Base-by-base conservation (phyloP, 2,113 vertebrate genomes). In the Dicentrarchus labrax region DNA sequence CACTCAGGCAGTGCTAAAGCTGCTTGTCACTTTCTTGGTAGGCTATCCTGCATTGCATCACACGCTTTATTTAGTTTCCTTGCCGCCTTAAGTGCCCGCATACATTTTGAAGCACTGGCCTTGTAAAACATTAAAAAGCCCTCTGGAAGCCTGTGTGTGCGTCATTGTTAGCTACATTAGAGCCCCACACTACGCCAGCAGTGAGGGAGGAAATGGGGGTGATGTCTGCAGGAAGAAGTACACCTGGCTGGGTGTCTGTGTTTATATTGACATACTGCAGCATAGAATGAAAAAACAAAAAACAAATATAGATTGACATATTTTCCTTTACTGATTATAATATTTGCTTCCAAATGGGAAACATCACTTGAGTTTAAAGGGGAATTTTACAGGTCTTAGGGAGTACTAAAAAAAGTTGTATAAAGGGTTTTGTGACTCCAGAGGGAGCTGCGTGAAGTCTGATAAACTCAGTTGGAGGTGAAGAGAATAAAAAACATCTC, bases 111-210 rank as follows among this genome's bases (percentile, higher is more conserved):
- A 91, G 72, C 72, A n/a, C 57, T 30, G 62, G 84, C 76, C 89
- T 88, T 89, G 92, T 93, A 88, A 93, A 93, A 93, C 82, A 90
- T 93, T 93, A 84, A 91, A 86, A 87, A 87, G 72, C 72, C 75
- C 67, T 69, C 50, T 62, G 79, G 86, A 87, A 84, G 74, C 36
- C 47, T 50, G 66, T 83, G 87, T 50, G 66, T 84, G 87, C 77
- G 57, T 84, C 88, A 90, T 89, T 88, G 83, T 86, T 73, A 48
- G 84, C 70, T 72, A 82, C 72, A 61, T 89, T 77, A 82, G 62
- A 68, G 84, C 43, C 62, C 60, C 70, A 53, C 54, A 56, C 80
- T 60, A 69, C 22, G 11, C 60, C 53, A 77, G 82, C 80, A 77
- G 10, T 12, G 15, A 76, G 30, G 65, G 43, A 61, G 15, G 53